These are phyloP conservation scores for Sarcophaga rosellei DNA, from an alignment of 2,888 invertebrate species.

Conservation along the genomic window DNA sequence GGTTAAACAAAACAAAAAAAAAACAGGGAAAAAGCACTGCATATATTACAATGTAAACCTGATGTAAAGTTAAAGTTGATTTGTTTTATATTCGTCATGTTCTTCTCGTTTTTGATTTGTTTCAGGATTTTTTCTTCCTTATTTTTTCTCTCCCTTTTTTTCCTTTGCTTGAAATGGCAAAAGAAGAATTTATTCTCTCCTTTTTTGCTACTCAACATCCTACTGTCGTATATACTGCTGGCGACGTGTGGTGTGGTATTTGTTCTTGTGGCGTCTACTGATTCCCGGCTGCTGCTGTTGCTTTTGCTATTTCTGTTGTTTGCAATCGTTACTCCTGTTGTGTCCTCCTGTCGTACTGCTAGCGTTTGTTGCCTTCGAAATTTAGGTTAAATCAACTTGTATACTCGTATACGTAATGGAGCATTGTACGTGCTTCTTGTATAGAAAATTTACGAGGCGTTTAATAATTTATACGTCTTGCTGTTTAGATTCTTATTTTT, in stretches of 20 bases:
- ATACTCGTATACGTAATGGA: constrained; percentile 51
- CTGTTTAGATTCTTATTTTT: constrained; percentile 30
- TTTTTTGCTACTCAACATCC: constrained; percentile 29
- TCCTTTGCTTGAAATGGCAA: background rate
- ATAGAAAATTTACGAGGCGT: constrained; percentile 63
- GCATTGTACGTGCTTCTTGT: constrained; percentile 63
- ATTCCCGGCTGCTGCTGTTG: background rate
- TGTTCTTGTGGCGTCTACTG: constrained; percentile 11
- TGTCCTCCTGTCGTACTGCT: too few species aligned
- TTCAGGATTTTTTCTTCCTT: constrained; percentile 29
- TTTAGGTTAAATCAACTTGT: constrained; percentile 67
- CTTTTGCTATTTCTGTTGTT: background rate
- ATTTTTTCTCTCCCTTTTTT: background rate
- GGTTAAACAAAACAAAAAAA: constrained; percentile 26
- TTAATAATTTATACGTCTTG: constrained; percentile 64
- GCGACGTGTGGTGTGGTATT: constrained; percentile 12
- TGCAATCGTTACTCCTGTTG: background rate
- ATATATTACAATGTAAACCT: constrained; percentile 48
- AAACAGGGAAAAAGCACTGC: background rate
- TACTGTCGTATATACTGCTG: constrained; percentile 32
- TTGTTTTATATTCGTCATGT: constrained; percentile 48
- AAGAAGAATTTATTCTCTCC: constrained; percentile 32
- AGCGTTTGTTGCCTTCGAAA: background rate
- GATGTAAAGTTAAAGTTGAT: constrained; percentile 55
- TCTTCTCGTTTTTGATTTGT: constrained; percentile 54